These are phyloP conservation scores for Drosophila tsacasi DNA, from an alignment of 1,140 invertebrate genomes.

Conservation along the genomic window DNA sequence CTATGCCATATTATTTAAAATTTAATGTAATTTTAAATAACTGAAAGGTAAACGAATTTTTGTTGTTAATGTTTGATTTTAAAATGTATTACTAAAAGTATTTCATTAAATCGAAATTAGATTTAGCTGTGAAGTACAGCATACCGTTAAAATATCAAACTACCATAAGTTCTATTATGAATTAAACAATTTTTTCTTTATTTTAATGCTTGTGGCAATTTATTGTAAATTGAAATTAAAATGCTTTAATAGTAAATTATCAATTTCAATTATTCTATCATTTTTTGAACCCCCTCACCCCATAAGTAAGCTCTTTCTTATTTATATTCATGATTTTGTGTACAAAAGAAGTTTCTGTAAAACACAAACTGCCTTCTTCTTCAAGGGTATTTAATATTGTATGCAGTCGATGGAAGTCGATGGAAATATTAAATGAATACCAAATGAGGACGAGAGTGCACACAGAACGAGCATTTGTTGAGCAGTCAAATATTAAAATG, in stretches of 20 bases:
- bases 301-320: background rate
- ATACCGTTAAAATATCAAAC: too few relatives aligned
- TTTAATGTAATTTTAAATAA: background rate
- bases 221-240: background rate
- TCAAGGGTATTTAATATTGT: constrained; percentile 37
- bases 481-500: constrained; percentile 51
- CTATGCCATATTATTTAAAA: background rate
- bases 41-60: too few relatives aligned
- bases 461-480: constrained; percentile 31
- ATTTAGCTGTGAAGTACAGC: too few relatives aligned
- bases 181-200: too few relatives aligned
- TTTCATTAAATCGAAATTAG: too few relatives aligned
- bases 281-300: background rate
- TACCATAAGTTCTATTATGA: too few relatives aligned
- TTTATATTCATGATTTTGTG: constrained; percentile 6
- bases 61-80: too few relatives aligned
- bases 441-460: constrained; percentile 54
- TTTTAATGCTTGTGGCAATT: too few relatives aligned
- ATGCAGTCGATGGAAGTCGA: constrained; percentile 55
- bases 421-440: constrained; percentile 74
- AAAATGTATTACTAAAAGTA: too few relatives aligned
- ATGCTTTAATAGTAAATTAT: background rate
- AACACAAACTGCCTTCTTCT: background rate
- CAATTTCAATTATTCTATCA: background rate
- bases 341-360: background rate